A percentile compares a stretch with the other conserved stretches of the same genome.
phyloP scores from a whole-genome alignment of 2,888 invertebrate species.

The Sinelater perroti region DNA sequence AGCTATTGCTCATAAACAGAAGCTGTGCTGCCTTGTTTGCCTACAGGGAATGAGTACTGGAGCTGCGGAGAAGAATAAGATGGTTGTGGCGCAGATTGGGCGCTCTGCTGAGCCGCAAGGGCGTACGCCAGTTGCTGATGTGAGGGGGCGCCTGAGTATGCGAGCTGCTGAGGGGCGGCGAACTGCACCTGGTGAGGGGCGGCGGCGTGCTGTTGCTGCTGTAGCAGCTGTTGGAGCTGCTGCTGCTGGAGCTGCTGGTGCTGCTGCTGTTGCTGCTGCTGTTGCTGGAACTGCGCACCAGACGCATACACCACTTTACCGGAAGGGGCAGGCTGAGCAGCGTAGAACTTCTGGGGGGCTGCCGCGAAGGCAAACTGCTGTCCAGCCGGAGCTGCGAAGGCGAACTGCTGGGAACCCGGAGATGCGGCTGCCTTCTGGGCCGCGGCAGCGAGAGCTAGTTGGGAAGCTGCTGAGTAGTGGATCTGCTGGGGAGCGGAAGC shows the following conservation, averaged over 20 bases:
- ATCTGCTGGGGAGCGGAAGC: constrained; percentile 26
- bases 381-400: constrained; percentile 14
- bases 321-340: constrained; percentile 17
- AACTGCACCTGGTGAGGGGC: constrained; percentile 28
- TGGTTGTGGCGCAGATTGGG: constrained; percentile 42
- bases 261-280: neutral
- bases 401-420: constrained; percentile 10
- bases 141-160: constrained; percentile 16
- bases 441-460: constrained; percentile 18
- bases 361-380: constrained; percentile 25
- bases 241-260: constrained; percentile 21
- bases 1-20: constrained; percentile 27
- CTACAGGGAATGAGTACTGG: constrained; percentile 26
- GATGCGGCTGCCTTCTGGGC: constrained; percentile 20
- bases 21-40: constrained; percentile 35
- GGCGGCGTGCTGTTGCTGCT: constrained; percentile 19
- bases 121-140: constrained; percentile 33
- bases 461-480: constrained; percentile 25
- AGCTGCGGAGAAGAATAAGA: constrained; percentile 42
- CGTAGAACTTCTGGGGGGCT: constrained; percentile 28
- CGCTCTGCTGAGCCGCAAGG: constrained; percentile 27
- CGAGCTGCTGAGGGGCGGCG: constrained; percentile 15
- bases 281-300: constrained; percentile 11
- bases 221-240: no score
- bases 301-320: constrained; percentile 29